These are phyloP conservation scores for Oxyura jamaicensis DNA, from an alignment of 2,113 vertebrate genomes.

Conservation along the genomic window DNA sequence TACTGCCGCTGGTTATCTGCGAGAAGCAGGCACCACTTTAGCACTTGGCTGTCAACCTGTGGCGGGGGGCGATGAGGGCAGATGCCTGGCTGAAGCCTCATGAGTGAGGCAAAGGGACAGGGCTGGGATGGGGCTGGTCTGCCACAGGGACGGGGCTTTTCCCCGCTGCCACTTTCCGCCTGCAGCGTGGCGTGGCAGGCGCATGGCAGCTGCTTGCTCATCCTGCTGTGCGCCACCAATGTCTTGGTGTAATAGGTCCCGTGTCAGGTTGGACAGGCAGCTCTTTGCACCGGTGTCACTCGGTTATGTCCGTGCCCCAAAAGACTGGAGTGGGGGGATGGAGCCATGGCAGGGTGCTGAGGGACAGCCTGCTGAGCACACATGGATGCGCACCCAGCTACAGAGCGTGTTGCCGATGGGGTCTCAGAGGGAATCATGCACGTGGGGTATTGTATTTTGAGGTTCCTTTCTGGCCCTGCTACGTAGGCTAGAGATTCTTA, in stretches of 20 bases:
- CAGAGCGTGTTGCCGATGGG: neutral
- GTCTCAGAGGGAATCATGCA: accelerated
- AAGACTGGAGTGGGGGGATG: accelerated
- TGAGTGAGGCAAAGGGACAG: accelerated
- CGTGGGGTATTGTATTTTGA: accelerated
- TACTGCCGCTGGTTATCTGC: too few relatives aligned
- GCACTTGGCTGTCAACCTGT: too few relatives aligned
- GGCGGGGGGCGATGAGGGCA: too few relatives aligned
- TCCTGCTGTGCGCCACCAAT: neutral
- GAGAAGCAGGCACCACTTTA: too few relatives aligned
- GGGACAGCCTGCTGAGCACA: neutral
- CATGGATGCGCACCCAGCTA: accelerated
- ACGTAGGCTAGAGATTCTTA: accelerated
- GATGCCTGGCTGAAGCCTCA: too few relatives aligned
- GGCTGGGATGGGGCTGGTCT: neutral
- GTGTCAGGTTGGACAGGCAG: neutral
- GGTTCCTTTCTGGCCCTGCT: neutral
- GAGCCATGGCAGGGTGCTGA: neutral
- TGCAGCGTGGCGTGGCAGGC: neutral
- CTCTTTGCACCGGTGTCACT: accelerated
- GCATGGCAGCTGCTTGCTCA: neutral
- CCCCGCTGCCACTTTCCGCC: accelerated
- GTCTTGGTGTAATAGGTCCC: accelerated
- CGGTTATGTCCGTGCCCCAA: accelerated
- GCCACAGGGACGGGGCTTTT: neutral